These are phyloP conservation scores for Octopus sinensis DNA, from an alignment of 1,140 invertebrate genomes.

Conservation along the genomic window DNA sequence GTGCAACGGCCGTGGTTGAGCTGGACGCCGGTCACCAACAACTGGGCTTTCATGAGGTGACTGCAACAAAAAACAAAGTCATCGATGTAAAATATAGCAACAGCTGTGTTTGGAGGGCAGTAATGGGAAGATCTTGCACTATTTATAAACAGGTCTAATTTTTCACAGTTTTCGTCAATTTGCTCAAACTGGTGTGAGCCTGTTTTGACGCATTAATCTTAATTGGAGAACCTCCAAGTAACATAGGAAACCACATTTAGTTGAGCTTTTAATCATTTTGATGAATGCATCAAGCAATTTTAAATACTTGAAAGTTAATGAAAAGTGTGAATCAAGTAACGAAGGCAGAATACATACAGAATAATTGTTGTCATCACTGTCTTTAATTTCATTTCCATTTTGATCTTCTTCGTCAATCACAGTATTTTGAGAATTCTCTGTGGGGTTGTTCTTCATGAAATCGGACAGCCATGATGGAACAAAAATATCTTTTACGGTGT, in stretches of 20 bases:
- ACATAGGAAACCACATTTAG: no score
- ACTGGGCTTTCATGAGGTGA: background rate
- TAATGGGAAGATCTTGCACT: no score
- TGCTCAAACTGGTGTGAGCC: background rate
- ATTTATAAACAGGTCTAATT: no score
- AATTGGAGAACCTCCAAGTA: no score
- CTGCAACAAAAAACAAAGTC: background rate
- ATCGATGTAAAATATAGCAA: no score
- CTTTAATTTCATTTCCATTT: slow-evolving; percentile 2
- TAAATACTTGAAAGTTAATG: no score
- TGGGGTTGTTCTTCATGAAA: slow-evolving; percentile 24
- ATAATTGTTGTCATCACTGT: background rate
- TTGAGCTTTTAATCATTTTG: no score
- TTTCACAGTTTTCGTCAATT: background rate
- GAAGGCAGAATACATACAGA: no score
- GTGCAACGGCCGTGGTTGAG: background rate
- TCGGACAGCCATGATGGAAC: slow-evolving; percentile 36
- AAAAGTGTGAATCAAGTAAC: no score
- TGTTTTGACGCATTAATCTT: no score
- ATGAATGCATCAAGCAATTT: no score
- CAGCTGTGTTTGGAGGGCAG: no score
- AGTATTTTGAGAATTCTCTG: slow-evolving; percentile 13
- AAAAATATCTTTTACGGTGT: slow-evolving; percentile 38
- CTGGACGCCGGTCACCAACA: background rate
- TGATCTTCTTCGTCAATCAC: background rate